A percentile compares a stretch with the other conserved stretches of the same genome.
Conservation (phyloP, 2,797 vertebrate species). For the Acanthopagrus latus region DNA sequence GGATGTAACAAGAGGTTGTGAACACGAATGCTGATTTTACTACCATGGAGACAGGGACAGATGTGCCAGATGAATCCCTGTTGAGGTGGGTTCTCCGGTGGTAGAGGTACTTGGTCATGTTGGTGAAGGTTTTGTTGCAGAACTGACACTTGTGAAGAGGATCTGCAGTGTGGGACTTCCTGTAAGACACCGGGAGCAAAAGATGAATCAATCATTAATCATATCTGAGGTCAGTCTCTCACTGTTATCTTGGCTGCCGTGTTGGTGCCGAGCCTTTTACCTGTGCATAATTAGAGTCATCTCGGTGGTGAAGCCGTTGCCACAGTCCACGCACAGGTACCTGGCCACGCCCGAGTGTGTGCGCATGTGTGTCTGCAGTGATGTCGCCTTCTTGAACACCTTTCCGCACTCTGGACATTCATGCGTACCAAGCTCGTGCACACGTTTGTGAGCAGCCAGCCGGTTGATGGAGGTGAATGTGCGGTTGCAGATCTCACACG, state of each 20-base stretch:
- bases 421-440: slow-evolving; percentile 90
- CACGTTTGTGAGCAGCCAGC: slow-evolving; percentile 89
- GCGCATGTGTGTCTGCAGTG: slow-evolving; percentile 92
- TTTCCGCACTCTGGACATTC: slow-evolving; percentile 91
- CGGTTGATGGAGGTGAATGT: slow-evolving; percentile 91
- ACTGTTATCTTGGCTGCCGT: neutral
- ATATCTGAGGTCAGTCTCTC: neutral
- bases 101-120: slow-evolving; percentile 96
- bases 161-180: slow-evolving; percentile 91
- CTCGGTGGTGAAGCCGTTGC: slow-evolving; percentile 92
- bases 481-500: slow-evolving; percentile 87
- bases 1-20: neutral
- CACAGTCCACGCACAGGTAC: slow-evolving; percentile 94
- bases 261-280: slow-evolving; percentile 55
- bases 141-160: slow-evolving; percentile 92
- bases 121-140: slow-evolving; percentile 94
- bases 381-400: slow-evolving; percentile 92
- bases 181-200: slow-evolving; percentile 49
- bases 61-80: slow-evolving; percentile 51
- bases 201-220: neutral
- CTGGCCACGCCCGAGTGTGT: slow-evolving; percentile 91
- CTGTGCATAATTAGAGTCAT: slow-evolving; percentile 93
- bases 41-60: slow-evolving; percentile 73
- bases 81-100: slow-evolving; percentile 89
- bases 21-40: neutral